A percentile compares a stretch with the other conserved stretches of the same genome.
Evolutionary conservation across 2,113 vertebrate species (phyloP).

Genomic region (Pitta sordida): DNA sequence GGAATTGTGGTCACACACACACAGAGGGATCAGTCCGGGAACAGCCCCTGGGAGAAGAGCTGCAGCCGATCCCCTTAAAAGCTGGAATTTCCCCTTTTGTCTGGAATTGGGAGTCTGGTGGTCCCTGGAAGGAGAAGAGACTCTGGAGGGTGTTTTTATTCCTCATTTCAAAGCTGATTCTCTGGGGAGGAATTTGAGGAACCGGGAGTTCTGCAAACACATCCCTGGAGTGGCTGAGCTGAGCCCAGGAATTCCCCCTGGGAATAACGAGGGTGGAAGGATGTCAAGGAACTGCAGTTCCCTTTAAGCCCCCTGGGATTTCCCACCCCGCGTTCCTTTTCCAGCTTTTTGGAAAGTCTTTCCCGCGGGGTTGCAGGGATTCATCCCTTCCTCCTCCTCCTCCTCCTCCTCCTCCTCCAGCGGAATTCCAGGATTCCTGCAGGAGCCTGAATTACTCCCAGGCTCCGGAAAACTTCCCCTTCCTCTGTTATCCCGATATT

Average conservation of each 20-base stretch:
- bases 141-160: background rate
- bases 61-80: background rate
- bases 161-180: background rate
- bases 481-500: background rate
- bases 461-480: background rate
- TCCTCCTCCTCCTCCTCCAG: background rate
- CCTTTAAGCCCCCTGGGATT: background rate
- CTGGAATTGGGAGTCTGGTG: background rate
- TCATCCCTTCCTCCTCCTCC: background rate
- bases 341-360: background rate
- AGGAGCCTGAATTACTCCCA: background rate
- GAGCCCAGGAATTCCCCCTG: background rate
- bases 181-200: background rate
- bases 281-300: background rate
- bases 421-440: background rate
- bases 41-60: background rate
- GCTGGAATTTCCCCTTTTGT: background rate
- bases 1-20: accelerated
- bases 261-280: background rate
- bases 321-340: background rate
- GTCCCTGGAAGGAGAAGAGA: constrained; percentile 27
- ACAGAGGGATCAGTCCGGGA: background rate
- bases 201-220: background rate
- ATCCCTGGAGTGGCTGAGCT: background rate
- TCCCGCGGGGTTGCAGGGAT: background rate